Evolutionary conservation across 2,888 invertebrate species (phyloP), one percentile per base, ranked within the genome.

Genomic region (Oegoconia quadripuncta): DNA sequence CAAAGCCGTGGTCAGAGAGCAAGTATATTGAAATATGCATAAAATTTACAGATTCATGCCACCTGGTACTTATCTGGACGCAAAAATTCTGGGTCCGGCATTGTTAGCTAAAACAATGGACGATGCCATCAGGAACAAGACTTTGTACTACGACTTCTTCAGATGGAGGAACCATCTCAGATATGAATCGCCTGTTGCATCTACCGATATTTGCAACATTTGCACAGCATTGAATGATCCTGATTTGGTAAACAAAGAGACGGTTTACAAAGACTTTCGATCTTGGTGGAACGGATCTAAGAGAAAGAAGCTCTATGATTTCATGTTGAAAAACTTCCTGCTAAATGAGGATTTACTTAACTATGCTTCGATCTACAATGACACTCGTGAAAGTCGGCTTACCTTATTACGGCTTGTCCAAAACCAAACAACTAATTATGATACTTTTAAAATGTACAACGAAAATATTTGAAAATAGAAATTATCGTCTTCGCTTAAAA

Each of bases 51-150:
- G 55, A 18, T 54, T 54, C 34, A 31, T 59, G 7, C 55, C 58
- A 2, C 50, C 49, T 1, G 53, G 50, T 4, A 50, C 48, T 20
- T 65, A 61, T 28, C 39, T 65, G 8, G 46, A 65, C 28, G 65
- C 48, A 3, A 39, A 37, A 25, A 32, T 52, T 5, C 41, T 58
- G 4, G 52, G 49, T 5, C 42, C 60, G 0, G 36, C 41, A 13
- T 34, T 37, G 11, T 32, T 62, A 8, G 65, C 63, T 3, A 37
- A 34, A 11, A 27, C 27, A 7, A 62, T 65, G 44, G 43, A 44
- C 13, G 45, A 48, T 5, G 42, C 55, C 15, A 52, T 59, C 3
- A 36, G 33, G 4, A 47, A 62, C 36, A 34, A 30, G 3, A 44
- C 34, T 1, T 15, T 26, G 3, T 62, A 56, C 30, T 29, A 50